These are phyloP conservation scores for Grantiella picta DNA, from an alignment of 2,113 vertebrate genomes.

Conservation along the genomic window DNA sequence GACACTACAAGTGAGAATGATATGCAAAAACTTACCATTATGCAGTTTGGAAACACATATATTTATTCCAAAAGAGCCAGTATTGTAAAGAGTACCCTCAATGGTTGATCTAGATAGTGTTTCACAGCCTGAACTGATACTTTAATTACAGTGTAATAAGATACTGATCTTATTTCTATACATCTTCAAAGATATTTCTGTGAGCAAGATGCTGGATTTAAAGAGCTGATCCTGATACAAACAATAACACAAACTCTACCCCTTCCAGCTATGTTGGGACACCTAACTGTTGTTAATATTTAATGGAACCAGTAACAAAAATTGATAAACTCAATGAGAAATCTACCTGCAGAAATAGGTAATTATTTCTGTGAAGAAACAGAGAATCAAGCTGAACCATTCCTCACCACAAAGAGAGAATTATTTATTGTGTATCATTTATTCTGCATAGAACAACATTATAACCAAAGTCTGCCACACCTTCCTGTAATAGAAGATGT, in stretches of 20 bases:
- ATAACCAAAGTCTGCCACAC: neutral
- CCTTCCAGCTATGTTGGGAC: neutral
- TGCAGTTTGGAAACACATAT: neutral
- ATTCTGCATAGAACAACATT: neutral
- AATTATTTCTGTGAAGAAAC: neutral
- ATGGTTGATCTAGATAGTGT: constrained; percentile 39
- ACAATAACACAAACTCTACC: neutral
- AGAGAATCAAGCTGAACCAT: neutral
- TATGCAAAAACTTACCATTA: constrained; percentile 15
- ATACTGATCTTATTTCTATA: constrained; percentile 32
- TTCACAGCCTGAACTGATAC: constrained; percentile 50
- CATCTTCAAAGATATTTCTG: constrained; percentile 1
- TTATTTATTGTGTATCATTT: neutral
- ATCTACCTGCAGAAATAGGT: neutral
- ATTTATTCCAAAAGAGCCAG: constrained; percentile 15
- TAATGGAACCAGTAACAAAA: neutral
- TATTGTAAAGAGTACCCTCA: constrained; percentile 13
- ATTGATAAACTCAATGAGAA: neutral
- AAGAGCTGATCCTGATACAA: neutral
- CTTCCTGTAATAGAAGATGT: neutral
- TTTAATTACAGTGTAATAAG: constrained; percentile 59
- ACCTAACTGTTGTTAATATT: constrained; percentile 8
- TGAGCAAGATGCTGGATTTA: neutral
- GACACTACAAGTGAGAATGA: constrained; percentile 10
- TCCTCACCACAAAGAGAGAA: neutral